Percentiles rank a stretch among this genome's conserved stretches.
phyloP scores from a whole-genome alignment of 2,888 invertebrate genomes.

The Archips crataeganus region DNA sequence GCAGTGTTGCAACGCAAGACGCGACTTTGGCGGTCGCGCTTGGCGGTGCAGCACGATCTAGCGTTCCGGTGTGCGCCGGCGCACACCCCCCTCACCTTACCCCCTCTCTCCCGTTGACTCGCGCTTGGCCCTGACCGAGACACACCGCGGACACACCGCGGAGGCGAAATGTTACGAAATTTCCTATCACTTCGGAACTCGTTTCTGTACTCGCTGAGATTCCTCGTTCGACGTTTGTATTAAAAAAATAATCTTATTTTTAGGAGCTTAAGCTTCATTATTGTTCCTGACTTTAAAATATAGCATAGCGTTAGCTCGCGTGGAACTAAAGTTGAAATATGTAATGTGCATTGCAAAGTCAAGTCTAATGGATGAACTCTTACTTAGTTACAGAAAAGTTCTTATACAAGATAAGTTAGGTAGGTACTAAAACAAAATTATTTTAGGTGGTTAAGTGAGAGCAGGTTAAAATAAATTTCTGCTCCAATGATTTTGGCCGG shows the following conservation, averaged over 20 bases:
- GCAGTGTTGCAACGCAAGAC: slow-evolving; percentile 79
- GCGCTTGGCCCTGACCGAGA: slow-evolving; percentile 82
- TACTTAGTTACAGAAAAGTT: neutral
- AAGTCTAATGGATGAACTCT: neutral
- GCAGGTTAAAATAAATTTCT: slow-evolving; percentile 24
- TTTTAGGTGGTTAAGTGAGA: neutral
- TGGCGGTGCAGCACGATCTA: slow-evolving; percentile 84
- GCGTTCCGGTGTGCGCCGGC: slow-evolving; percentile 81
- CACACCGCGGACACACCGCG: slow-evolving; percentile 74
- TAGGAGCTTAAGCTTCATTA: neutral
- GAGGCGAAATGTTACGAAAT: slow-evolving; percentile 81
- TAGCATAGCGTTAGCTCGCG: neutral
- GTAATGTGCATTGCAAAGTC: neutral
- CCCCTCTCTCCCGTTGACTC: slow-evolving; percentile 49
- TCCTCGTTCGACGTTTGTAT: slow-evolving; percentile 7
- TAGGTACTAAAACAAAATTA: neutral
- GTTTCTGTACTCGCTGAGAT: slow-evolving; percentile 54
- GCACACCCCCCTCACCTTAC: slow-evolving; percentile 56
- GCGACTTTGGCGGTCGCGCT: slow-evolving; percentile 83
- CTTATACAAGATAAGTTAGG: neutral
- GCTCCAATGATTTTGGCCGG: slow-evolving; percentile 20
- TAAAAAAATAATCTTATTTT: neutral
- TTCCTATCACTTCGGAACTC: slow-evolving; percentile 67
- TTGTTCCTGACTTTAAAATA: neutral
- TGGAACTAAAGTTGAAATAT: neutral